Conservation (phyloP, 53 echinoderm and acorn worm genomes). For the Echinometra lucunter region DNA sequence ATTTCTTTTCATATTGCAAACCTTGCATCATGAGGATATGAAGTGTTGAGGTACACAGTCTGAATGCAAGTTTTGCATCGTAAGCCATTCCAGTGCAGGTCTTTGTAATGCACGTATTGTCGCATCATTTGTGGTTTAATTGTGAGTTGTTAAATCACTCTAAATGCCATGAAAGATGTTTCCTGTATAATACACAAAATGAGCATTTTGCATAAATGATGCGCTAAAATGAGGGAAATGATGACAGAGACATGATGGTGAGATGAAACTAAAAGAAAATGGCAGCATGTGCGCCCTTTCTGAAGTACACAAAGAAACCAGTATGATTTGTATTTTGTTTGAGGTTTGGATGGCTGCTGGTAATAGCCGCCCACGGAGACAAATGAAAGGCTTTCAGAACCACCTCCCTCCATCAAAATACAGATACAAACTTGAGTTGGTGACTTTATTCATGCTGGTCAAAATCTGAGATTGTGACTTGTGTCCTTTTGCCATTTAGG, state of each 20-base stretch:
- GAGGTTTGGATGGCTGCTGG: background rate
- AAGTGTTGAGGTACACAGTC: background rate
- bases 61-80: background rate
- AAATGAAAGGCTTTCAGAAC: background rate
- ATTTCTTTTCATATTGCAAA: too few species aligned
- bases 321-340: background rate
- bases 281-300: background rate
- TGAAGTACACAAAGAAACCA: background rate
- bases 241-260: background rate
- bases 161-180: background rate
- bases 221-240: background rate
- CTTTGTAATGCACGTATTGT: background rate
- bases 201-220: background rate
- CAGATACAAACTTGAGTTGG: background rate
- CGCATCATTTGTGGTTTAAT: background rate
- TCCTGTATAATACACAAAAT: background rate
- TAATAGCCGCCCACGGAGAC: too few species aligned
- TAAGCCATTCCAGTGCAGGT: background rate
- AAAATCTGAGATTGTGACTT: background rate
- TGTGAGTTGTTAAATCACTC: background rate
- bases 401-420: background rate
- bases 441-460: background rate
- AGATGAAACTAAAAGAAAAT: too few species aligned
- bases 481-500: background rate
- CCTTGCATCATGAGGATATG: conserved; percentile 23